Evolutionary conservation across 2,797 vertebrate genomes (phyloP), one percentile per base, ranked within the genome.

Genomic region (Cryptoprocta ferox): DNA sequence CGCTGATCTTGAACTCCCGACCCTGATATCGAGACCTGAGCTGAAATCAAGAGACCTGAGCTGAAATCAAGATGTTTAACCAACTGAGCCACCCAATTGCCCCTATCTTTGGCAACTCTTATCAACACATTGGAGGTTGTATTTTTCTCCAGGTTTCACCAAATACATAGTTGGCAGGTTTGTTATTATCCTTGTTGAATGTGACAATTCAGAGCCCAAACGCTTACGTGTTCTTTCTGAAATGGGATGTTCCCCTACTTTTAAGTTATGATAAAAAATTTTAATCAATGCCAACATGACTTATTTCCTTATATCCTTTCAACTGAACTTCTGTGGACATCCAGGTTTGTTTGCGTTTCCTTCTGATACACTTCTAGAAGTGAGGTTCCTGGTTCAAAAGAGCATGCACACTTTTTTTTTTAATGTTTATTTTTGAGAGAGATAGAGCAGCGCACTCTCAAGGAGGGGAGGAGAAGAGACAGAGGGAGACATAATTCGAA

Each of bases 311-410:
- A n/a, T n/a, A n/a, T 19, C 37, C 66, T 93, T 95, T 94, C 59
- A 79, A 19, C 30, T 50, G 63, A 78, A 95, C 30, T 81, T 79
- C 28, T 39, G 6, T 48, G 26, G 21, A 91, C 24, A 82, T 59
- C 35, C 30, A 56, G 53, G 24, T 45, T 75, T 75, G 76, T 87
- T 39, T 42, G 42, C 18, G 9, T 68, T n/a, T 32, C 30, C 21
- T 92, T n/a, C 61, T 96, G 78, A 89, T 71, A 91, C 82, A 91
- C 61, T 85, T 50, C 9, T 89, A 39, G 30, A 71, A 73, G 89
- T 92, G 18, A 65, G 50, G 83, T 79, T 94, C 73, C 66, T 61
- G 16, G 42, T 89, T 91, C 86, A 93, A 71, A 87, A 94, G 61
- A 80, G 9, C 45, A 42, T 59, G 2, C 24, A 63, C 53, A 71